Base-by-base conservation (phyloP, 2,888 invertebrate species). In the Chydorus sphaericus region DNA sequence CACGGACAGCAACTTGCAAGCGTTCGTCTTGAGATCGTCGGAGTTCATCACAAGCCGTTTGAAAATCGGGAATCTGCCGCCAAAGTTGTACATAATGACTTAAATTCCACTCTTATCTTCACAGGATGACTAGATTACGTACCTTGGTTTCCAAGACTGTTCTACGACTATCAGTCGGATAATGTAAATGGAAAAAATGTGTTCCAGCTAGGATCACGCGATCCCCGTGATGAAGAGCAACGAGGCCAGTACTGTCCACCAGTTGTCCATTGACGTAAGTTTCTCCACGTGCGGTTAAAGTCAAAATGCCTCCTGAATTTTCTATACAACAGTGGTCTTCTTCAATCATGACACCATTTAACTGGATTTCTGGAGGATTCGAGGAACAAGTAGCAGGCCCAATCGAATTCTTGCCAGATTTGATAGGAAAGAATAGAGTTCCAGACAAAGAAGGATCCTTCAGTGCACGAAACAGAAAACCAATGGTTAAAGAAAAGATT, bases 401-500 rank as follows among this genome's bases (percentile, higher is more conserved):
- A 10, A 77, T 67, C 14, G 68, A 68, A 1, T 75, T 74, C 53
- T 65, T 63, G 44, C 76, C 77, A 39, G 70, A 67, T 50, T 74
- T 73, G 57, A 77, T 66, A 5, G 73, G 65, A 63, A 77, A 77
- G 60, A 75, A 66, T 58, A 77, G 67, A 48, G 73, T 73, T 61
- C 79, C 80, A 1, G 78, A 77, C 55, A 81, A 66, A 66, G 78
- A 77, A 3, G 81, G 80, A 69, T 81, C 81, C 18, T 78, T 77
- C 31, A 77, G 73, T n/a, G n/a, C n/a, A n/a, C n/a, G n/a, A n/a
- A n/a, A n/a, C n/a, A n/a, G n/a, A 16, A 16, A 3, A n/a, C 20
- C 20, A 10, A 18, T 18, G 20, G 38, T 38, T 38, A 11, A 33
- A 33, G 14, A 33, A 33, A 33, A 10, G 14, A 33, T 33, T 33